Base-by-base conservation (phyloP, 2,113 vertebrate species). In the Macheiramphus alcinus region DNA sequence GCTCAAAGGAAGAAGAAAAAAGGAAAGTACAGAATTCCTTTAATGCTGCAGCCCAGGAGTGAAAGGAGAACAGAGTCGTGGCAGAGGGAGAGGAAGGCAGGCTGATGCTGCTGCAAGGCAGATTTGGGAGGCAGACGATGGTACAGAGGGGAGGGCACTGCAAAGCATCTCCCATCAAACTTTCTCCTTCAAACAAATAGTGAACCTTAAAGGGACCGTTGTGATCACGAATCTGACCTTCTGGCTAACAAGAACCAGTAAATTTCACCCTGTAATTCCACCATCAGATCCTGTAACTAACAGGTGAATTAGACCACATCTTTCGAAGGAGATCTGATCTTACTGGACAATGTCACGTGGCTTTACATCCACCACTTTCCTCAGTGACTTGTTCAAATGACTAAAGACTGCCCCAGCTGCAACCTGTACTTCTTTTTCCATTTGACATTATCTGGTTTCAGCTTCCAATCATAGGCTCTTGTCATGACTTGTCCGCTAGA, bases 401-500 rank as follows among this genome's bases (percentile, higher is more conserved):
- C 84, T 87, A 13, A 89, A 85, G 62, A 68, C n/a, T 91, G 66
- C 29, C 78, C 62, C 42, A 88, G 84, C 66, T 70, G 65, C 72
- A 96, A 75, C 48, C 73, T 62, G 48, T 13, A 88, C n/a, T 90
- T 75, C 71, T 95, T 81, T 87, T 91, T 88, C 91, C n/a, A 91
- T 82, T 94, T 95, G 94, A 90, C 71, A 88, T 87, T 94, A 90
- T 87, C 79, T 90, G 70, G 47, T 68, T 94, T 96, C 42, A 80
- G 62, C 53, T 93, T 93, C 80, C 93, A 94, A 59, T 91, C 86
- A 85, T 67, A 95, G 71, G 58, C 56, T 90, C 74, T 87, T 94
- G 81, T 86, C 81, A 78, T 80, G 89, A 72, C 80, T 91, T 86
- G 78, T 86, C 89, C 86, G 78, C 45, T 80, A 93, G 83, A 95